Conservation (phyloP, 37 sponge, comb jelly and placozoan genomes). For the Agelas oroides region DNA sequence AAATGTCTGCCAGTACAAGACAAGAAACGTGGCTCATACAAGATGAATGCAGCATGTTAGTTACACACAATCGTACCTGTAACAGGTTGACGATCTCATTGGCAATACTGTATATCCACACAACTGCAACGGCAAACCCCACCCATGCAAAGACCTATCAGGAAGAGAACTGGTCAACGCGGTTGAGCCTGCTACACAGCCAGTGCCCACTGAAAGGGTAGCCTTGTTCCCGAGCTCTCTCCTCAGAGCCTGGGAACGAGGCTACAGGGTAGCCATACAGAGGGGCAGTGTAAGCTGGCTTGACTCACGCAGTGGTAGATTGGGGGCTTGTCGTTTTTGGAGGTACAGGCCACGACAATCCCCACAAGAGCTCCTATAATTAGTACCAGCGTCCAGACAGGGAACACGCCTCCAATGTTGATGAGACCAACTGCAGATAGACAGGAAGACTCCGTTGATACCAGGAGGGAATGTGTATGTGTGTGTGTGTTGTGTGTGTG, state of each 20-base stretch:
- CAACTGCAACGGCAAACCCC: constrained; percentile 86
- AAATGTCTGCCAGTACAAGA: constrained; percentile 59
- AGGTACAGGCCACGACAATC: constrained; percentile 80
- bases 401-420: constrained; percentile 71
- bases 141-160: constrained; percentile 90
- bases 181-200: too few species aligned
- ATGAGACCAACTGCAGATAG: constrained; percentile 47
- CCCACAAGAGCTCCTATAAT: constrained; percentile 52
- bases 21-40: background rate
- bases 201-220: too few species aligned
- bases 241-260: too few species aligned
- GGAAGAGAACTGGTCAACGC: background rate
- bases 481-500: too few species aligned
- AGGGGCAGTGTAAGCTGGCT: background rate
- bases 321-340: constrained; percentile 68
- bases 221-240: too few species aligned
- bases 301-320: constrained; percentile 82
- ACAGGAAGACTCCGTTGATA: background rate
- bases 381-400: constrained; percentile 68
- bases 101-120: constrained; percentile 97
- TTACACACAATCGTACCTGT: constrained; percentile 58
- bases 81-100: constrained; percentile 95
- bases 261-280: too few species aligned
- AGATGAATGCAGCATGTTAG: background rate
- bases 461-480: background rate